A percentile compares a stretch with the other conserved stretches of the same genome.
These are phyloP conservation scores for Falco concolor DNA, from an alignment of 2,797 vertebrate genomes.

Conservation along the genomic window DNA sequence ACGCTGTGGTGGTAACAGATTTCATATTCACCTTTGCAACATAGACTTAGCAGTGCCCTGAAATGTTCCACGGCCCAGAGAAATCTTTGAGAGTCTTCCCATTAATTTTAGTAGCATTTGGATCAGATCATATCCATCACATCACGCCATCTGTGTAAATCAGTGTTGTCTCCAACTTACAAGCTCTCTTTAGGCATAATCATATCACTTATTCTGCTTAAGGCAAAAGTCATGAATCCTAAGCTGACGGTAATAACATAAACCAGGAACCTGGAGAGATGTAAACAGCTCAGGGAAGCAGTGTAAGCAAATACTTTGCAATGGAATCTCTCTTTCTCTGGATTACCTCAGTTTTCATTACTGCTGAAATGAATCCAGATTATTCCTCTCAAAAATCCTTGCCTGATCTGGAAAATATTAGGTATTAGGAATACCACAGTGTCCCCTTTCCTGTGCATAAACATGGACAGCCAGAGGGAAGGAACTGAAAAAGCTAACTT, in stretches of 20 bases:
- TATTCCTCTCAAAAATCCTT: background rate
- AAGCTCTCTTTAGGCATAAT: constrained; percentile 19
- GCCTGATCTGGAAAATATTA: background rate
- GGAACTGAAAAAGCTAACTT: background rate
- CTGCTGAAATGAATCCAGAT: background rate
- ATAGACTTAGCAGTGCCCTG: background rate
- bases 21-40: background rate
- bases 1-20: background rate
- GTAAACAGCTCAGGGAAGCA: background rate
- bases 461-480: background rate
- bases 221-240: constrained; percentile 21
- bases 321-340: background rate
- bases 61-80: background rate
- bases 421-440: background rate
- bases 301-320: background rate
- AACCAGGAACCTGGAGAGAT: background rate
- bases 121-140: background rate
- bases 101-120: background rate
- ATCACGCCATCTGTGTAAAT: background rate
- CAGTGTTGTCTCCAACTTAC: background rate
- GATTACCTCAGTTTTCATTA: background rate
- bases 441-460: background rate
- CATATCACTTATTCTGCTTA: background rate
- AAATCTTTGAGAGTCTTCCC: background rate
- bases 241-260: background rate